Evolutionary conservation across 1,140 invertebrate genomes (phyloP), one percentile per base, ranked within the genome.

Genomic region (Eumaeus atala): DNA sequence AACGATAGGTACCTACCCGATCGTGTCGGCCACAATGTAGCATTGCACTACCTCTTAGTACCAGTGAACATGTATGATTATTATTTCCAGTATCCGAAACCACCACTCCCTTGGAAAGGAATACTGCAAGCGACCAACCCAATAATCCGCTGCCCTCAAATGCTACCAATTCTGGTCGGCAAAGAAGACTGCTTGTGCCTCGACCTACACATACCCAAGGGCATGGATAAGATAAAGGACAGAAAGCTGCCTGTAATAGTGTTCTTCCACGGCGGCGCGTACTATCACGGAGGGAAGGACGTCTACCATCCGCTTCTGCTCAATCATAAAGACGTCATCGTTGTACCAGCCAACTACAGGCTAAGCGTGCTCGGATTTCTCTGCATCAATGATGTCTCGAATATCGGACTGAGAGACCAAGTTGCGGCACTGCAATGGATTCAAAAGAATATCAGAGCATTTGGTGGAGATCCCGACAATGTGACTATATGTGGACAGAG

Each of bases 261-360:
- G 1, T 92, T 86, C 74, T 77, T 93, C 11, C 90, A 92, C 60
- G 90, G 89, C 3, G 92, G 92, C 42, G 58, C 61, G 3, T 91
- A 90, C 51, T 83, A 78, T 59, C 86, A 88, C 38, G 88, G 87
- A 6, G 86, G 88, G 33, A 86, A 89, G 44, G 71, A 76, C 33
- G 51, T 89, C 1, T 90, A 87, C 53, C 84, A 90, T 37, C 87
- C 91, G 21, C 69, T 73, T 36, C 77, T 72, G 51, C 62, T 81
- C 17, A 74, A 73, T 55, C 56, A 59, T n/a, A 76, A 74, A 21
- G 68, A 72, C 50, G 62, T 76, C 2, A 54, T 80, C 9, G 70
- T 69, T 3, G 71, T 82, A 0, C 68, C 71, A 16, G 58, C 72
- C n/a, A 77, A 78, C 51, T 75, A 79, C 54, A 69, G 71, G 49